Base-by-base conservation (phyloP, 2,888 invertebrate genomes). In the Drosophila maculinotata region DNA sequence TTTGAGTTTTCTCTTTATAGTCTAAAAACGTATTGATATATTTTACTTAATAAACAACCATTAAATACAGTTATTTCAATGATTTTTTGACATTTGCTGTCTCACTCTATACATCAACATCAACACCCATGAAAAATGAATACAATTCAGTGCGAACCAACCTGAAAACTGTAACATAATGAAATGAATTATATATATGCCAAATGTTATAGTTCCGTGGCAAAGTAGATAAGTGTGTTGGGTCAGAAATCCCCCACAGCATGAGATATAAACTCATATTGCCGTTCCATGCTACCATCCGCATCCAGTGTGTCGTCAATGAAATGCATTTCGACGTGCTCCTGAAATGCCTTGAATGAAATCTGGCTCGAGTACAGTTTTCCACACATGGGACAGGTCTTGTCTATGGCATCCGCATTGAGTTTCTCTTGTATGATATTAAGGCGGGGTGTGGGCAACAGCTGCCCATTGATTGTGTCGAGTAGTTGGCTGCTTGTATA, bases 251-350 rank as follows among this genome's bases (percentile, higher is more conserved):
- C 90, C 2, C 91, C 91, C 9, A 92, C 91, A 0, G 90, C 77
- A 71, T 91, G 90, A 2, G 90, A 90, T 38, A 93, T 88, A 59
- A 93, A 92, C 75, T 94, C 93, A 89, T 92, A 93, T 84, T 93
- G 93, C 23, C 93, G 92, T 51, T 92, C 91, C 31, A 93, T 89
- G 44, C 93, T 93, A 12, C 70, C 63, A 79, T 94, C 93, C 7
- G 89, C 65, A 62, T 93, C 93, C 54, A 89, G 90, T 3, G 89
- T 90, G 66, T 94, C 93, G 73, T 94, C 93, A 57, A 93, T 91
- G 90, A 96, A 96, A 92, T 96, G 96, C 79, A 92, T 93, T 90
- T 96, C 94, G 25, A 97, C 96, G 91, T 97, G 96, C 59, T 94
- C 92, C 70, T 95, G 94, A 87, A 96, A 96, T 42, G 93, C 93